phyloP scores from a whole-genome alignment of 64 coral and sea anemone species.

The Stichodactyla mertensii region DNA sequence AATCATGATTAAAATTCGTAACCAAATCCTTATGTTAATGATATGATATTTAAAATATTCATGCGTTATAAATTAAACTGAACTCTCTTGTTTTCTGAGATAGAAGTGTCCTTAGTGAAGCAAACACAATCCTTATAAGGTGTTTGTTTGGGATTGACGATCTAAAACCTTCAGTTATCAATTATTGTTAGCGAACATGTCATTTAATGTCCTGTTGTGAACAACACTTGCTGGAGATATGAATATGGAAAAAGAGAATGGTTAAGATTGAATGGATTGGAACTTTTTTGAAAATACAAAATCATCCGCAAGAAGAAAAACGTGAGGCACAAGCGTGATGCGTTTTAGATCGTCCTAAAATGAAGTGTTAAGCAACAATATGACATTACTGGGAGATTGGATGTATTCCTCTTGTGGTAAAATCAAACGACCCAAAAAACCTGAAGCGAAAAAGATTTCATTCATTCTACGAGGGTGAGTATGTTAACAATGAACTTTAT shows the following conservation, averaged over 20 bases:
- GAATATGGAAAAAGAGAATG: slow-evolving; percentile 18
- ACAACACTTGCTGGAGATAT: slow-evolving; percentile 3
- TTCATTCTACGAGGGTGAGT: slow-evolving; percentile 14
- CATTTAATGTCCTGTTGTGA: slow-evolving; percentile 14
- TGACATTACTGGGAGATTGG: slow-evolving; percentile 13
- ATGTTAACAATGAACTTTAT: too few species aligned
- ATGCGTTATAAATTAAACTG: background rate
- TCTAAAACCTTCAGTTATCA: background rate
- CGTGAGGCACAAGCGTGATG: background rate
- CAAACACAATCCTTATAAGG: background rate
- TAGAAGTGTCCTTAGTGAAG: background rate
- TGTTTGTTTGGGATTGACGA: background rate
- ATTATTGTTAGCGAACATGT: background rate
- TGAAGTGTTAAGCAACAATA: background rate
- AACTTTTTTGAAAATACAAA: background rate
- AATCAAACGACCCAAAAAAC: slow-evolving; percentile 4
- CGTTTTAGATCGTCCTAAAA: background rate
- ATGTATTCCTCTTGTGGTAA: background rate
- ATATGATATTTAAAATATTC: background rate
- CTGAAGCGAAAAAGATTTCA: background rate
- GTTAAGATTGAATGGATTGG: background rate
- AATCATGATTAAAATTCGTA: background rate
- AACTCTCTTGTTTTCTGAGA: background rate
- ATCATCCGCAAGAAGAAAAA: background rate
- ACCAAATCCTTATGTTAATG: background rate